Conservation (phyloP, 2,888 invertebrate species). For the Syrista parreyssii region DNA sequence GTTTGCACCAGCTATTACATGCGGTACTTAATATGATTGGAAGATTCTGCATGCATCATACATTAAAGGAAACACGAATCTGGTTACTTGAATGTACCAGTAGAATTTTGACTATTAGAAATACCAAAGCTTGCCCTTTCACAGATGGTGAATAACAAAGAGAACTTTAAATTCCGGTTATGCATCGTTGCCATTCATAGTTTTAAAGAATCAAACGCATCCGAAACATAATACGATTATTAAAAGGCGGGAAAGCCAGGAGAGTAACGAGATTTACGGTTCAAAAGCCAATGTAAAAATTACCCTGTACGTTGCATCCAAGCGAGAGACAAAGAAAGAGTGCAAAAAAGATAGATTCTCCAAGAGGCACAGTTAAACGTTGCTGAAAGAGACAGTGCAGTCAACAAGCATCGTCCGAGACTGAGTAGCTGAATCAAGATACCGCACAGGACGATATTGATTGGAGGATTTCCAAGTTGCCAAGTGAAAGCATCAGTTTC, state of each 20-base stretch:
- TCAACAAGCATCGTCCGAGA: neutral
- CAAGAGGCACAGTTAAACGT: neutral
- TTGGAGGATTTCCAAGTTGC: slow-evolving; percentile 1
- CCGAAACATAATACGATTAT: neutral
- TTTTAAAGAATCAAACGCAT: neutral
- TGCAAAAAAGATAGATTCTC: neutral
- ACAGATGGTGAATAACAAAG: neutral
- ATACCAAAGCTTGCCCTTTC: neutral
- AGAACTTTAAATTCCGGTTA: neutral
- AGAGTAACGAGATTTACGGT: neutral
- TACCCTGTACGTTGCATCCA: neutral
- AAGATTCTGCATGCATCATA: neutral
- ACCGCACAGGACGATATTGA: neutral
- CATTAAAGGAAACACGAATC: neutral
- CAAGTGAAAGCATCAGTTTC: neutral
- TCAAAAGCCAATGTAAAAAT: neutral
- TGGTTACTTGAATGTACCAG: neutral
- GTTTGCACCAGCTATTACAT: neutral
- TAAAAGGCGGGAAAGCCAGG: neutral
- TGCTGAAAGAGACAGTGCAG: neutral
- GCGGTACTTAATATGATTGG: neutral
- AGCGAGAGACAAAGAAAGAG: neutral
- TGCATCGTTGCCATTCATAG: neutral
- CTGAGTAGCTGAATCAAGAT: neutral
- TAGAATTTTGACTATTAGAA: neutral